phyloP scores from a whole-genome alignment of 2,888 invertebrate species.

The Ypsolopha sequella region DNA sequence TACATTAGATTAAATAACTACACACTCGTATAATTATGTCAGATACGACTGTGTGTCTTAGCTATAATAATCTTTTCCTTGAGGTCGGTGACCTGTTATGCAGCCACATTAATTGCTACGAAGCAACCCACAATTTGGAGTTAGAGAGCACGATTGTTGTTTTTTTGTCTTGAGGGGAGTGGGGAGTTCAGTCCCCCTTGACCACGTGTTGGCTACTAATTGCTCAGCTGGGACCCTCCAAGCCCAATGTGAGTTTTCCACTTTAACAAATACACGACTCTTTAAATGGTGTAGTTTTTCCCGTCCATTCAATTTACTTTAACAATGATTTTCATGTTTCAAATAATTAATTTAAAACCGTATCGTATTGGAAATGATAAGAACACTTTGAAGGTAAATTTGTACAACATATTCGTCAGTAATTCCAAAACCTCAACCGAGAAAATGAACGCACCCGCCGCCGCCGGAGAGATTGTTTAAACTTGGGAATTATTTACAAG shows the following conservation, averaged over 20 bases:
- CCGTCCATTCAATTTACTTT: neutral
- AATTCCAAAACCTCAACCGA: constrained; percentile 9
- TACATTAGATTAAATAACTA: no score
- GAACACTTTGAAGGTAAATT: no score
- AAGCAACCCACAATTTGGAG: constrained; percentile 15
- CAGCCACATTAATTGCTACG: neutral
- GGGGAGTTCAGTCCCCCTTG: constrained; percentile 45
- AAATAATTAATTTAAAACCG: neutral
- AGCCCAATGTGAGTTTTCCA: constrained; percentile 46
- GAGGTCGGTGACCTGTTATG: neutral
- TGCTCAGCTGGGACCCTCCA: constrained; percentile 62
- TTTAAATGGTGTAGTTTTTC: constrained; percentile 3
- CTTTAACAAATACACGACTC: constrained; percentile 38
- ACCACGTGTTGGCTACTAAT: constrained; percentile 63
- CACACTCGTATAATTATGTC: no score
- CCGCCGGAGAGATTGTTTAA: constrained; percentile 60
- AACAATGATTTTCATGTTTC: neutral
- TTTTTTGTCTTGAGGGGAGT: constrained; percentile 24
- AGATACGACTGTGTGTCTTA: neutral
- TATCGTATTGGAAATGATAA: neutral
- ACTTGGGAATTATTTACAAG: constrained; percentile 63
- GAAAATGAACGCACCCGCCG: constrained; percentile 42
- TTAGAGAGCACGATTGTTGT: constrained; percentile 18
- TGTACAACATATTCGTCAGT: no score
- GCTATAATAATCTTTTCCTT: neutral